These are phyloP conservation scores for Turdus rufiventris DNA, from an alignment of 2,113 vertebrate genomes.

Conservation along the genomic window DNA sequence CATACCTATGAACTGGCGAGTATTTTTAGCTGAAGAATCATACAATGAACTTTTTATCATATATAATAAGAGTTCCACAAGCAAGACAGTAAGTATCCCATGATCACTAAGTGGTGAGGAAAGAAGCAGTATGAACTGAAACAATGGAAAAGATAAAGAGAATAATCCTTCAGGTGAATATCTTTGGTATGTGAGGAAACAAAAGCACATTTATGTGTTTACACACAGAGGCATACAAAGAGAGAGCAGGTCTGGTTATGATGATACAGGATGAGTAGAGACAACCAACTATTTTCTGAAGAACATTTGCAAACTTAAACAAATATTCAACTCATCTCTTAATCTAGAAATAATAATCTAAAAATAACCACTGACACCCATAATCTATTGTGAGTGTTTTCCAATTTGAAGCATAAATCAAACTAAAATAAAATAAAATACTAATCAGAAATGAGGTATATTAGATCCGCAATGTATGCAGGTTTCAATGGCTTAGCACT, in stretches of 20 bases:
- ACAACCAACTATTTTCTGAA: conserved; percentile 6
- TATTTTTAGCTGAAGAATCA: not conserved
- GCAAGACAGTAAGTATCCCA: not conserved
- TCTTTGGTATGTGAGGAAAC: not conserved
- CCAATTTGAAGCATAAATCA: conserved; percentile 5
- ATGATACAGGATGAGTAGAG: not conserved
- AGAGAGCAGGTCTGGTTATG: not conserved
- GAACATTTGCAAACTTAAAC: not conserved
- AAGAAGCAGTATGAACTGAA: not conserved
- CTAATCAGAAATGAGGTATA: not conserved
- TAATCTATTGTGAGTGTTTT: not conserved
- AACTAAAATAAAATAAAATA: conserved; percentile 35
- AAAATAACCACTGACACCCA: conserved; percentile 26
- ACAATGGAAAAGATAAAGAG: not conserved
- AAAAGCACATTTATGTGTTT: not conserved
- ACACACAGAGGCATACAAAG: not conserved
- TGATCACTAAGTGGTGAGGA: not conserved
- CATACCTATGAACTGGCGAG: not conserved
- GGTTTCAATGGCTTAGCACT: conserved; percentile 35
- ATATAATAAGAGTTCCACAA: not conserved
- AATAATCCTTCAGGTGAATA: not conserved
- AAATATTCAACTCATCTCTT: conserved; percentile 3
- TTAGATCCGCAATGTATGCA: not conserved
- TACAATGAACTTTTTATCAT: not conserved
- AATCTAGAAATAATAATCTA: not conserved